Percentiles rank a stretch among this genome's conserved stretches.
phyloP scores from a whole-genome alignment of 2,888 invertebrate genomes.

The Eristalis arbustorum region DNA sequence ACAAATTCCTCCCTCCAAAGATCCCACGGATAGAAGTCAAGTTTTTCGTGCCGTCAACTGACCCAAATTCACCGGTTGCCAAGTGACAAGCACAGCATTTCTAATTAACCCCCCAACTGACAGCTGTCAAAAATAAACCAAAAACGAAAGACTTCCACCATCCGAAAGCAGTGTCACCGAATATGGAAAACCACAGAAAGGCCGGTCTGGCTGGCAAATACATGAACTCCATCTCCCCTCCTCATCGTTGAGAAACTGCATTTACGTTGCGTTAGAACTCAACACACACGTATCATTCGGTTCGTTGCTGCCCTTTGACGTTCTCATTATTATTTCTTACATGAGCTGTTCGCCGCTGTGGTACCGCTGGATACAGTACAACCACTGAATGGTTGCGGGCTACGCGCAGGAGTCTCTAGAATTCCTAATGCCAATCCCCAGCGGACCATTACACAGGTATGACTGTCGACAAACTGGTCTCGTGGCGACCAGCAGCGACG shows the following conservation, averaged over 20 bases:
- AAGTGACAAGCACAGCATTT: neutral
- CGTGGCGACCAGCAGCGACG: constrained; percentile 36
- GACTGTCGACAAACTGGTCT: constrained; percentile 36
- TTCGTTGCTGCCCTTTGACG: constrained; percentile 60
- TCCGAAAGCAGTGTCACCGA: constrained; percentile 5
- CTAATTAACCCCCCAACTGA: constrained; percentile 6
- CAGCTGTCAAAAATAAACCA: constrained; percentile 29
- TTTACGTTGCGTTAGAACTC: constrained; percentile 37
- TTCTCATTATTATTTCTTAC: constrained; percentile 65
- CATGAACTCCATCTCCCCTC: no score
- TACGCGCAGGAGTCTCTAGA: constrained; percentile 39
- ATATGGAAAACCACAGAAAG: neutral
- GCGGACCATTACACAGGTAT: constrained; percentile 29
- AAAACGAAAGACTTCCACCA: constrained; percentile 12
- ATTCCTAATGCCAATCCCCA: constrained; percentile 59
- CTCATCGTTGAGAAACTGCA: neutral
- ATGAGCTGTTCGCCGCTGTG: constrained; percentile 32
- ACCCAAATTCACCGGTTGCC: neutral
- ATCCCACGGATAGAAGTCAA: neutral
- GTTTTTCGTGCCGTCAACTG: neutral
- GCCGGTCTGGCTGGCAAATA: neutral
- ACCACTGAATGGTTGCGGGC: constrained; percentile 1
- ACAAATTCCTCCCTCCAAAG: neutral
- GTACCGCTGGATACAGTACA: constrained; percentile 50
- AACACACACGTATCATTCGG: constrained; percentile 37